Evolutionary conservation across 2,888 invertebrate genomes (phyloP).

Genomic region (Rutpela maculata): DNA sequence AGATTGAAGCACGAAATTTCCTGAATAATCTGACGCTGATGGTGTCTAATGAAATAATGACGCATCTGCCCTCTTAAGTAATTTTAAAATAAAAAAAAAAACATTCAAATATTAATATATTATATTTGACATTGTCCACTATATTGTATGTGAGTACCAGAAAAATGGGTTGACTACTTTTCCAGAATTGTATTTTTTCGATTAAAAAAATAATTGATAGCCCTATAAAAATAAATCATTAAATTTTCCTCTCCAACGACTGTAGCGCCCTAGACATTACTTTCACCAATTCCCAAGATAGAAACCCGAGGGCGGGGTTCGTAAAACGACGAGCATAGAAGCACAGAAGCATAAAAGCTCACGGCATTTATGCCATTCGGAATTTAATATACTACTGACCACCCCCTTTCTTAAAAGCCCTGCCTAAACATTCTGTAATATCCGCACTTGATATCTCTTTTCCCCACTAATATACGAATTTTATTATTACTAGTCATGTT

Average conservation of each 20-base stretch:
- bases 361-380: neutral
- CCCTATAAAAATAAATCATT: neutral
- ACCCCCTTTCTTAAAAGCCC: slow-evolving; percentile 1
- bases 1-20: too few relatives aligned
- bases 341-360: slow-evolving; percentile 7
- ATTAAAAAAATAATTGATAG: too few relatives aligned
- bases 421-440: slow-evolving; percentile 2
- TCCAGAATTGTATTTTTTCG: too few relatives aligned
- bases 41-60: too few relatives aligned
- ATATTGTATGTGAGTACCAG: too few relatives aligned
- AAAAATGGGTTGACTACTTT: too few relatives aligned
- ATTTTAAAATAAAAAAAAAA: too few relatives aligned
- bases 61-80: too few relatives aligned
- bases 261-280: neutral
- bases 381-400: slow-evolving; percentile 7
- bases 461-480: neutral
- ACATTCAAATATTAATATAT: too few relatives aligned
- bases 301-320: neutral
- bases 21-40: too few relatives aligned
- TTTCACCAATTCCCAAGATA: neutral
- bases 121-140: too few relatives aligned
- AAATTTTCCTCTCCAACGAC: neutral
- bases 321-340: neutral
- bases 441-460: neutral
- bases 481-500: slow-evolving; percentile 2